These are phyloP conservation scores for Meriones unguiculatus DNA, from an alignment of 2,113 vertebrate genomes.

Conservation along the genomic window DNA sequence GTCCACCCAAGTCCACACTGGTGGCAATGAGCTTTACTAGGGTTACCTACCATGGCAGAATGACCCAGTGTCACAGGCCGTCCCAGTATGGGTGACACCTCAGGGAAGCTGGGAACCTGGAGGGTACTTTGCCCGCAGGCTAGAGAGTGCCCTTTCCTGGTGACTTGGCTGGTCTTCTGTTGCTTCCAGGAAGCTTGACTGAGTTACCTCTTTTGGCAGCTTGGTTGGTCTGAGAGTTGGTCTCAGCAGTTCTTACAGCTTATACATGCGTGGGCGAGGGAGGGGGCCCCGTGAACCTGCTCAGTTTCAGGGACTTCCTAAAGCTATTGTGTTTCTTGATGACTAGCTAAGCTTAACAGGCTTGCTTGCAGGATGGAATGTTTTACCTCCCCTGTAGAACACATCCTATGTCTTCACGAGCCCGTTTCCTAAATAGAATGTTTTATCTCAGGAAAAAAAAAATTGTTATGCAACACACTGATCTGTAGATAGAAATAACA, in stretches of 20 bases:
- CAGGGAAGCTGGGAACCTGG: background rate
- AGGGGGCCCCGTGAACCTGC: background rate
- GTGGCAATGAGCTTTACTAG: background rate
- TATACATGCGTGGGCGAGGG: background rate
- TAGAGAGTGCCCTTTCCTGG: background rate
- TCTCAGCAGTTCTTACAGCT: background rate
- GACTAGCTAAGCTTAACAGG: background rate
- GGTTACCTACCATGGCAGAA: background rate
- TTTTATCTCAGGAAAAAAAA: background rate
- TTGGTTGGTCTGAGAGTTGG: background rate
- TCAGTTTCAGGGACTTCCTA: background rate
- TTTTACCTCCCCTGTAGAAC: background rate
- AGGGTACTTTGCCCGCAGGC: no score
- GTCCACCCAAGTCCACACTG: background rate
- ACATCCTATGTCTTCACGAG: background rate
- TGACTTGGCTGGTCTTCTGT: background rate
- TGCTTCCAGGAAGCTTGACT: background rate
- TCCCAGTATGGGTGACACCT: background rate
- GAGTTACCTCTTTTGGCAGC: background rate
- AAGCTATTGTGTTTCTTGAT: background rate
- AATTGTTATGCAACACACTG: background rate
- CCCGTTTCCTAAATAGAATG: background rate
- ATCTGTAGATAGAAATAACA: background rate
- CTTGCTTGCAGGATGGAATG: background rate
- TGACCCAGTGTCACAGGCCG: background rate